Evolutionary conservation across 2,113 vertebrate genomes (phyloP), one percentile per base, ranked within the genome.

Genomic region (Microcebus lehilahytsara): DNA sequence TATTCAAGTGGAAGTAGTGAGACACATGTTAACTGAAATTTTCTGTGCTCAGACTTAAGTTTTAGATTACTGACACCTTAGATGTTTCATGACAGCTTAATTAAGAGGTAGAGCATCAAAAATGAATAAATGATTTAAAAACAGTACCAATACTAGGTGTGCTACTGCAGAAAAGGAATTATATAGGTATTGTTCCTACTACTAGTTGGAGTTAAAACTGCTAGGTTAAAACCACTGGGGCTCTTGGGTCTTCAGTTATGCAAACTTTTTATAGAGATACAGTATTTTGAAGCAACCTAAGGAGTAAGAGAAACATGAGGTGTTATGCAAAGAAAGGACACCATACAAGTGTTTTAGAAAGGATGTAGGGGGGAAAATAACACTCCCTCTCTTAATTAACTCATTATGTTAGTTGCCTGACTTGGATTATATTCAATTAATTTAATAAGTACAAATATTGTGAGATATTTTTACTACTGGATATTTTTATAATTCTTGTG

Each of bases 391-490:
- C 56, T n/a, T 95, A 96, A 95, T 96, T 87, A 89, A 66, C 85
- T 89, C 88, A 92, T 86, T 94, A 58, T 79, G 85, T 78, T 77
- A 93, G 46, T 95, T 93, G 53, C 64, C 51, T 81, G 56, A 66
- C 11, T 92, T 93, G 34, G 62, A 79, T 97, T 97, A 81, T 64
- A 58, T 69, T 75, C 75, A 96, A 62, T 97, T 93, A 96, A 49
- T 27, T 10, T 84, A 89, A 66, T 92, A 60, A 90, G 85, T 93
- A n/a, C 91, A 74, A 96, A 92, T 88, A 87, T 77, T 77, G 86
- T 64, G 46, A 87, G 58, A 25, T 92, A 25, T 93, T 88, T 80
- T 95, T 90, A 85, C 58, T 14, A 23, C 34, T n/a, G 53, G 46
- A 9, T 75, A 23, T 71, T 95, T 77, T 92, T n/a, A n/a, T 92